phyloP scores from a whole-genome alignment of 2,888 invertebrate genomes.

The Mellilla xanthometata region DNA sequence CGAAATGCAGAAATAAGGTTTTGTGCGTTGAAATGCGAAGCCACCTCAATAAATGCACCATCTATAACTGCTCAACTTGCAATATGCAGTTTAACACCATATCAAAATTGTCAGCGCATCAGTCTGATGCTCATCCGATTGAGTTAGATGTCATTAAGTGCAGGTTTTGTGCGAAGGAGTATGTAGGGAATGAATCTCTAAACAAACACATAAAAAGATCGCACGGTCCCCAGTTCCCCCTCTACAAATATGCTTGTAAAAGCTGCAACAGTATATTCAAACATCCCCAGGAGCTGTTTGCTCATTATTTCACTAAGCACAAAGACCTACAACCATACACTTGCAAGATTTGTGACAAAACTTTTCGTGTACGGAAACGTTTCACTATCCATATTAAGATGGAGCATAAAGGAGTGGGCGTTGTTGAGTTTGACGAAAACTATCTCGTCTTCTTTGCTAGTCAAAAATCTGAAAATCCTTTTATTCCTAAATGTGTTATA shows the following conservation, averaged over 20 bases:
- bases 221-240: constrained; percentile 45
- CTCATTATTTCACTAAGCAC: constrained; percentile 57
- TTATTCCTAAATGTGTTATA: constrained; percentile 39
- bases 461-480: constrained; percentile 54
- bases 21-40: constrained; percentile 8
- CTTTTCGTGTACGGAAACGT: constrained; percentile 52
- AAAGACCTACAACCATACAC: constrained; percentile 58
- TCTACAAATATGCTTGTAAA: constrained; percentile 64
- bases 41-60: constrained; percentile 46
- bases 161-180: constrained; percentile 54
- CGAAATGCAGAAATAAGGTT: constrained; percentile 40
- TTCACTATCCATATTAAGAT: constrained; percentile 71
- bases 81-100: constrained; percentile 41
- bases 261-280: constrained; percentile 53
- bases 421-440: constrained; percentile 63
- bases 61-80: constrained; percentile 52
- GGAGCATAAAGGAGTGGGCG: constrained; percentile 57
- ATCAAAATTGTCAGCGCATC: constrained; percentile 49
- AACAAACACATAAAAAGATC: constrained; percentile 54
- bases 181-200: constrained; percentile 46
- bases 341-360: constrained; percentile 61
- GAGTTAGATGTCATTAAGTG: constrained; percentile 47
- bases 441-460: constrained; percentile 64
- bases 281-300: constrained; percentile 64
- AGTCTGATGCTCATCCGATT: constrained; percentile 42